These are phyloP conservation scores for Philhelius pedissequus DNA, from an alignment of 2,888 invertebrate genomes.

Conservation along the genomic window DNA sequence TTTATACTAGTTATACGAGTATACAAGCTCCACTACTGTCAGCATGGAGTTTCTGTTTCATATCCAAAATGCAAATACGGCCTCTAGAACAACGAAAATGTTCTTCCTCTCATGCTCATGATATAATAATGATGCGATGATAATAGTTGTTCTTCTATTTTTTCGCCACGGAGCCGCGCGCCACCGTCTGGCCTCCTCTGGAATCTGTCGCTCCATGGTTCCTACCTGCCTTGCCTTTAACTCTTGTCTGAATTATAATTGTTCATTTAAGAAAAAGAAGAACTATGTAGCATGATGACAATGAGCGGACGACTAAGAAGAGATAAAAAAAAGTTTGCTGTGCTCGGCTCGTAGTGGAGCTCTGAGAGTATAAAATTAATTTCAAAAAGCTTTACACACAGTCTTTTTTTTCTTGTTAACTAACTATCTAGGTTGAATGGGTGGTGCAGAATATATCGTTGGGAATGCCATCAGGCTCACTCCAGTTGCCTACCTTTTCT, in stretches of 20 bases:
- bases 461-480: constrained; percentile 7
- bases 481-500: neutral
- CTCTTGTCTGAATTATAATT: constrained; percentile 58
- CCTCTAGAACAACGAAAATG: constrained; percentile 39
- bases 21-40: constrained; percentile 1
- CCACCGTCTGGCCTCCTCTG: neutral
- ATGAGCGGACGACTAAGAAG: neutral
- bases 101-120: constrained; percentile 17
- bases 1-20: too few species aligned
- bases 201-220: constrained; percentile 11
- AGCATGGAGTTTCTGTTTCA: constrained; percentile 48
- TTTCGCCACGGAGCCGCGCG: neutral
- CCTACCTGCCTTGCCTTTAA: neutral
- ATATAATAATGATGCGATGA: constrained; percentile 55
- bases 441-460: neutral
- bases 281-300: constrained; percentile 36
- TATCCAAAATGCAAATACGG: constrained; percentile 52
- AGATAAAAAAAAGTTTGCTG: neutral
- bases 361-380: constrained; percentile 57
- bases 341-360: constrained; percentile 6
- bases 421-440: constrained; percentile 8
- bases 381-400: constrained; percentile 44
- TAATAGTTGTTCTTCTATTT: constrained; percentile 37
- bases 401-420: constrained; percentile 22
- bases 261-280: constrained; percentile 57